Evolutionary conservation across 2,888 invertebrate species (phyloP), one percentile per base, ranked within the genome.

Genomic region (Troides oblongomaculatus): DNA sequence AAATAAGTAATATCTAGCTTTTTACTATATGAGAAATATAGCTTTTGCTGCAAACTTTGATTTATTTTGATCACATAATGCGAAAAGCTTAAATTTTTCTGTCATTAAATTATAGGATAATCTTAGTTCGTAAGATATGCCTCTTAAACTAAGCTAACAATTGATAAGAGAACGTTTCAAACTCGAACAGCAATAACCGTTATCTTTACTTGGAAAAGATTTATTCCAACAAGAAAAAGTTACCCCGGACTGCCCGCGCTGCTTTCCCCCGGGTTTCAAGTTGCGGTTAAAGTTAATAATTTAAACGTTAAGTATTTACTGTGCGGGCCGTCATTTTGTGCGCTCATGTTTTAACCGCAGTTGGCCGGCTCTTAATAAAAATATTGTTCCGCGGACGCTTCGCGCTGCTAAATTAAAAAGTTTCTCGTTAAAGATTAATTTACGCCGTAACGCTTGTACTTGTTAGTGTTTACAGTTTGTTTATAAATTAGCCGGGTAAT

Each of bases 211-310:
- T 64, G 57, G 56, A 39, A 64, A 64, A 64, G 66, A 71, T 71
- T 67, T 67, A 66, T 71, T 71, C 64, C 43, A 64, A 67, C 70
- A 64, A 66, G 64, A 66, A 68, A 67, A 71, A 71, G 61, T 67
- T 71, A 30, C 58, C 58, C 12, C 62, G 61, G 56, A 50, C 61
- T 62, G 56, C 59, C 46, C 65, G 65, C n/a, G 70, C 23, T 30
- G 76, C 75, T 69, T 69, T 75, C 69, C 77, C 76, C 72, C 72
- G 75, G 75, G 74, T 70, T 72, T 72, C 67, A 65, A 74, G 71
- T 77, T 75, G 76, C 74, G 73, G 75, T 64, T 69, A 69, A 76
- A 77, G 72, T 77, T 77, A 75, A 76, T 78, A 75, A 77, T 78
- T 77, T 77, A 78, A 46, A 75, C 76, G 77, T 75, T 74, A 72